Conservation (phyloP, 2,113 vertebrate genomes). For the Ctenodactylus gundi region DNA sequence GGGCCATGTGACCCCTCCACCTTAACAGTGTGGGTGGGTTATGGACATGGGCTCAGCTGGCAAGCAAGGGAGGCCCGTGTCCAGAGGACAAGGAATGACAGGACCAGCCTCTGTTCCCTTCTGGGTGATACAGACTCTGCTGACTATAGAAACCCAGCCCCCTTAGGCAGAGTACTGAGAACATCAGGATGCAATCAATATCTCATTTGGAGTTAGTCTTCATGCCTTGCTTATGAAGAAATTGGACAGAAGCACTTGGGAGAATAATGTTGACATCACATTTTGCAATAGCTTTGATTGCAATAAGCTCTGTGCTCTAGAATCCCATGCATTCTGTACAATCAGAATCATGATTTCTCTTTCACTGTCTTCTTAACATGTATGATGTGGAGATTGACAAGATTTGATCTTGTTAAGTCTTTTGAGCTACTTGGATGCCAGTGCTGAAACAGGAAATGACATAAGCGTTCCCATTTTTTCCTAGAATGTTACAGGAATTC, state of each 20-base stretch:
- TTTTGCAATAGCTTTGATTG: constrained; percentile 66
- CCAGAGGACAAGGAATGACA: not conserved
- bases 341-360: constrained; percentile 51
- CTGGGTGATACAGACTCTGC: not conserved
- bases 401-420: constrained; percentile 64
- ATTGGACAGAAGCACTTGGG: constrained; percentile 60
- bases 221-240: constrained; percentile 60
- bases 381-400: constrained; percentile 32
- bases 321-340: constrained; percentile 50
- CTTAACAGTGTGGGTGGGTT: not conserved
- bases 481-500: constrained; percentile 42
- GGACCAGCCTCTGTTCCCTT: not conserved
- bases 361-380: constrained; percentile 46
- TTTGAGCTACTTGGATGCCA: constrained; percentile 49
- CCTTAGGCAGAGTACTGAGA: constrained; percentile 38
- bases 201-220: constrained; percentile 48
- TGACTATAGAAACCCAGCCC: constrained; percentile 30
- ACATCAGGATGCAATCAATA: constrained; percentile 68
- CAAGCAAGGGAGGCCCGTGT: not conserved
- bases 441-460: constrained; percentile 24
- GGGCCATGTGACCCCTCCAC: no score
- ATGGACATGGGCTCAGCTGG: not conserved
- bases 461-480: constrained; percentile 17
- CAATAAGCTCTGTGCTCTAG: constrained; percentile 56
- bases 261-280: constrained; percentile 63